phyloP scores from a whole-genome alignment of 1,140 invertebrate species.

The Drosophila nigromelanica region DNA sequence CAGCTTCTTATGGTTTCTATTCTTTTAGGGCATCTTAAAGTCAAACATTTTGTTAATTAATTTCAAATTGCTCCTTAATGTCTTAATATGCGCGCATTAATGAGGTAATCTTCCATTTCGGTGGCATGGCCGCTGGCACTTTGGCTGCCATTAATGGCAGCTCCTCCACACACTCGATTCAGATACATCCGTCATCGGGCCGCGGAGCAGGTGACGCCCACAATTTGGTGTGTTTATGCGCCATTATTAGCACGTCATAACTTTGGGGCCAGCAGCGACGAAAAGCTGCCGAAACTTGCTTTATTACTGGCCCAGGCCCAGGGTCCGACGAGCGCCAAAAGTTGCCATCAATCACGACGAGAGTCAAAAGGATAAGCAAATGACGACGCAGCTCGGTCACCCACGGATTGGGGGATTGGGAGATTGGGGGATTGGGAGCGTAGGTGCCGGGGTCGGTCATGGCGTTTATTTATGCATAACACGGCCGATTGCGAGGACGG shows the following conservation, averaged over 20 bases:
- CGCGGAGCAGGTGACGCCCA: slow-evolving; percentile 42
- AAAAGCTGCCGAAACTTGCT: slow-evolving; percentile 41
- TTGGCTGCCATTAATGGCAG: slow-evolving; percentile 24
- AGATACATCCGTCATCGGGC: slow-evolving; percentile 30
- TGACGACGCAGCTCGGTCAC: slow-evolving; percentile 18
- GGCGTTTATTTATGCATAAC: slow-evolving; percentile 65
- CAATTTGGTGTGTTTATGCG: slow-evolving; percentile 55
- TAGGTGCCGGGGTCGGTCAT: slow-evolving; percentile 10
- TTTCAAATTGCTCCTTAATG: no score
- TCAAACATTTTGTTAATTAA: no score
- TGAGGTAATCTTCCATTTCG: slow-evolving; percentile 23
- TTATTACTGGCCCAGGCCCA: slow-evolving; percentile 12
- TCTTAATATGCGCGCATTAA: background rate
- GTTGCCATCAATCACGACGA: slow-evolving; percentile 55
- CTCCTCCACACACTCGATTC: slow-evolving; percentile 9
- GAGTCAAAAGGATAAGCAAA: slow-evolving; percentile 49
- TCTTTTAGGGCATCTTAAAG: no score
- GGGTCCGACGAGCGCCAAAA: slow-evolving; percentile 19
- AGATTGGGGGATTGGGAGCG: background rate
- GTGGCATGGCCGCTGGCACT: slow-evolving; percentile 36
- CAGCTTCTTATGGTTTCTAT: no score
- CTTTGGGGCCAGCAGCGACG: slow-evolving; percentile 23
- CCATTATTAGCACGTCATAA: slow-evolving; percentile 70
- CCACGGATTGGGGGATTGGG: background rate
- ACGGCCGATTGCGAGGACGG: slow-evolving; percentile 19